phyloP scores from a whole-genome alignment of 1,140 invertebrate genomes.

The Brachionus angularis region DNA sequence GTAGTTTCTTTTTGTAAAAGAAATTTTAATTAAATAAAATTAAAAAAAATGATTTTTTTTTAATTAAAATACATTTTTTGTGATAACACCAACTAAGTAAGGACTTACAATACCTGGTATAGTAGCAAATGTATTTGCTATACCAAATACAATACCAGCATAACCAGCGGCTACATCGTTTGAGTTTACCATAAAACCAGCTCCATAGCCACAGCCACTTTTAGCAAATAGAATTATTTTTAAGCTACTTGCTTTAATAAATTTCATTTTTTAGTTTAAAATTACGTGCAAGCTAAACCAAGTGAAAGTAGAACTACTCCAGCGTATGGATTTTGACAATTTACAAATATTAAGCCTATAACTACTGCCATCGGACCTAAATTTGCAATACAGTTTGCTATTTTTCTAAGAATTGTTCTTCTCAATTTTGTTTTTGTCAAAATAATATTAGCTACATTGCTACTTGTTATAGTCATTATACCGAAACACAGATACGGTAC shows the following conservation, averaged over 20 bases:
- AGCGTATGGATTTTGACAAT: background rate
- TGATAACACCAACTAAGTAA: conserved; percentile 30
- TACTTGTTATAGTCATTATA: background rate
- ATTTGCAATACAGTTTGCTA: conserved; percentile 16
- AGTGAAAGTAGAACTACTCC: conserved; percentile 30
- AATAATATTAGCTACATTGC: conserved; percentile 16
- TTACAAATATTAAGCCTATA: conserved; percentile 18
- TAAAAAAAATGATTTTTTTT: background rate
- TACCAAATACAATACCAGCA: conserved; percentile 74
- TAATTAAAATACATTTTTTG: conserved; percentile 33
- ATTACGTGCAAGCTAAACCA: conserved; percentile 35
- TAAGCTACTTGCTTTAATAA: background rate
- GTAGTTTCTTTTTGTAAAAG: conserved; percentile 20
- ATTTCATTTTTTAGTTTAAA: too few species aligned
- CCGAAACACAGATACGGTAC: conserved; percentile 34
- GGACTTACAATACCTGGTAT: conserved; percentile 73
- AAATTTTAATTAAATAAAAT: background rate
- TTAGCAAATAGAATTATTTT: background rate
- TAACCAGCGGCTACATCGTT: conserved; percentile 48
- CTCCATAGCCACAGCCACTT: conserved; percentile 43
- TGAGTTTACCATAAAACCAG: conserved; percentile 45
- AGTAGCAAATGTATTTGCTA: conserved; percentile 78
- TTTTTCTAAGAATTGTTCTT: conserved; percentile 24
- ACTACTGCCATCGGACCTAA: conserved; percentile 18
- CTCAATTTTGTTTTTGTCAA: background rate